Base-by-base conservation (phyloP, 2,797 vertebrate genomes). In the Orientallactaga sibirica region DNA sequence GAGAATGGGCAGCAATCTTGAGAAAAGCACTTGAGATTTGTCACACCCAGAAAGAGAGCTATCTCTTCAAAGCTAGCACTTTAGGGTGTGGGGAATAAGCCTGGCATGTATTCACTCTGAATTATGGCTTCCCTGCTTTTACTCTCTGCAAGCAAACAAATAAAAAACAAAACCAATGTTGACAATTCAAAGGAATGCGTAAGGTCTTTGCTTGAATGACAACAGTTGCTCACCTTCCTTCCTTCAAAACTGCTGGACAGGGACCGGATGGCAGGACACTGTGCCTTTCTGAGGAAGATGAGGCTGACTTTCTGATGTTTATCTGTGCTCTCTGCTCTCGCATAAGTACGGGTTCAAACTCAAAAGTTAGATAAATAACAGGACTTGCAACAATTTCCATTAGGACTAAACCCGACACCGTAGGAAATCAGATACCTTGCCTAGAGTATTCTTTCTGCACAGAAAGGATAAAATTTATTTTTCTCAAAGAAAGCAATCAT, bases 391-490 rank as follows among this genome's bases (percentile, higher is more conserved):
- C 10, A 41, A 95, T 97, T 97, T 98, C 92, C 94, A 27, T 97
- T 97, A 95, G 84, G 91, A 96, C 95, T 95, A 75, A 97, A 97
- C 90, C 93, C 97, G 93, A 97, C 84, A 94, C 88, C 93, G 88
- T 70, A 92, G 90, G 96, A 96, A 95, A 96, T 93, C 96, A 97
- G 84, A 91, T 96, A 91, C 75, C 92, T 96, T 97, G 93, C 95
- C 96, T 90, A 48, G 61, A 68, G 64, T 80, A 58, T 90, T 48
- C 68, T 75, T 80, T 93, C 66, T 41, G 66, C 71, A 79, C 6
- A 27, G 67, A 94, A 94, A 93, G 64, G 84, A 92, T 64, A 19
- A 96, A 97, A 96, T 96, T 94, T 86, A 64, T 97, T 86, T 95
- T 88, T 94, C 86, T 82, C 74, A 43, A 83, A 91, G 84, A 96